phyloP scores from a whole-genome alignment of 2,797 vertebrate species.

The Threskiornis aethiopicus region DNA sequence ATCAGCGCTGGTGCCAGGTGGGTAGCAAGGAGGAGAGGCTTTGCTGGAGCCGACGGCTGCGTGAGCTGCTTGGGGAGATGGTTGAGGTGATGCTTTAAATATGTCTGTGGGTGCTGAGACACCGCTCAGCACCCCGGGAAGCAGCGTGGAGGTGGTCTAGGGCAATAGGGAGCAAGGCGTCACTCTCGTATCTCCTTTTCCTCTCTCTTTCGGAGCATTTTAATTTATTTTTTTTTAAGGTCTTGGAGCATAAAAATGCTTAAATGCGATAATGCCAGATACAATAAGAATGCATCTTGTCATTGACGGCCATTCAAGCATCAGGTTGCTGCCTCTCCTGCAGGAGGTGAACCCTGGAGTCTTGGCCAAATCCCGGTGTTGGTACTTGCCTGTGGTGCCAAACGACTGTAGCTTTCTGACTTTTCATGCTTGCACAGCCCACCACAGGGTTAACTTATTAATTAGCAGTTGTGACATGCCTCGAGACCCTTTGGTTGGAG shows the following conservation, averaged over 20 bases:
- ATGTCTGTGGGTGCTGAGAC: rapidly evolving
- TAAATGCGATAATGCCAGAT: neutral
- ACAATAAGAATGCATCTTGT: too few relatives aligned
- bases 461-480: neutral
- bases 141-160: neutral
- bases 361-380: neutral
- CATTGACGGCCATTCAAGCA: rapidly evolving
- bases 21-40: neutral
- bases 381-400: neutral
- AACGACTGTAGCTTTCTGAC: neutral
- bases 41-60: rapidly evolving
- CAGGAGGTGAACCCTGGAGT: neutral
- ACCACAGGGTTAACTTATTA: neutral
- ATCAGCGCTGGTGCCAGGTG: slow-evolving; percentile 86
- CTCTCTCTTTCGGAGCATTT: neutral
- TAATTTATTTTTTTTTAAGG: neutral
- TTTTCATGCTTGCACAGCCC: neutral
- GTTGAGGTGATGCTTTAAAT: neutral
- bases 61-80: neutral
- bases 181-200: rapidly evolving
- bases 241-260: neutral
- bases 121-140: neutral
- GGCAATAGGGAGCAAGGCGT: rapidly evolving
- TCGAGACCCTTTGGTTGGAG: neutral
- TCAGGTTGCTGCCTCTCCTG: too few relatives aligned